Base-by-base conservation (phyloP, 2,797 vertebrate species). In the Thalassophryne amazonica region DNA sequence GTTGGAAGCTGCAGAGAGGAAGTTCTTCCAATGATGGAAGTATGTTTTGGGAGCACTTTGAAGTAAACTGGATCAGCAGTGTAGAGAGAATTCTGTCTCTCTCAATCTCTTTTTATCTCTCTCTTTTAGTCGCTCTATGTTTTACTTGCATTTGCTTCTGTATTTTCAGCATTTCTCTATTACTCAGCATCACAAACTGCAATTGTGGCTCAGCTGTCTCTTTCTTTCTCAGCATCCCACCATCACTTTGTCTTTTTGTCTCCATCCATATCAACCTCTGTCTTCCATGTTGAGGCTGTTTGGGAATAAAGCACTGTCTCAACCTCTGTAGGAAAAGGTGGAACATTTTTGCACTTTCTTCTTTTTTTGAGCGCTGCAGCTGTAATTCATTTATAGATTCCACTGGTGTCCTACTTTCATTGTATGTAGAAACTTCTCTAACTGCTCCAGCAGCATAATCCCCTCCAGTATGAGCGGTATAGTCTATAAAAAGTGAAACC, bases 1-100 rank as follows among this genome's bases (percentile, higher is more conserved):
- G n/a, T n/a, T n/a, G n/a, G n/a, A n/a, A n/a, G n/a, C n/a, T n/a
- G n/a, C n/a, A n/a, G n/a, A n/a, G n/a, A n/a, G n/a, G n/a, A n/a
- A n/a, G n/a, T n/a, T 14, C 11, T 20, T 73, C 86, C 84, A 67
- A 30, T 60, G 46, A 76, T 13, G 11, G 54, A 47, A 31, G 57
- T 51, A 41, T 53, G 31, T 33, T 64, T 70, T 50, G 14, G 18
- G 55, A 38, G 37, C 51, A 62, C 60, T 68, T 60, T 45, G 27
- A 61, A 30, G 27, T 52, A 48, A 76, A 49, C 65, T 66, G 58
- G 43, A 65, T 24, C n/a, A 20, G 42, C 37, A 55, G 25, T 36
- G 7, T 8, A 20, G 33, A 45, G 51, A 53, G 15, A 34, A 28
- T 18, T 53, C 69, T 43, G 49, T 62, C 56, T 31, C 13, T 18